phyloP scores from a whole-genome alignment of 2,888 invertebrate genomes.

The Phytoseiulus persimilis region DNA sequence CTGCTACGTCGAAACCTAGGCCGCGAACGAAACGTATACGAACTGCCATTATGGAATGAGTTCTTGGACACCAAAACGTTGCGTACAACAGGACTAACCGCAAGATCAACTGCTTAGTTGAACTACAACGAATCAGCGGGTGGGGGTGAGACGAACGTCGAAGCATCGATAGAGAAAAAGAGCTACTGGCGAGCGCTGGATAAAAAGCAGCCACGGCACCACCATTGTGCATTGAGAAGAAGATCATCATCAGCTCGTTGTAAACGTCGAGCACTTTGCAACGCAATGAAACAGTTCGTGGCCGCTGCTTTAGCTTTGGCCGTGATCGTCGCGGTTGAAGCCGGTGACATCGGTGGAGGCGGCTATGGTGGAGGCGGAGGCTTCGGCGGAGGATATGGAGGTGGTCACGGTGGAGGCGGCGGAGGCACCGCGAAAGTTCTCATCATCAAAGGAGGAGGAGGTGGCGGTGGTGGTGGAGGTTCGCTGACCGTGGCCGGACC shows the following conservation, averaged over 20 bases:
- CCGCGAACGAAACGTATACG: too few relatives aligned
- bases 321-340: not conserved
- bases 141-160: not conserved
- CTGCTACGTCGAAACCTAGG: too few relatives aligned
- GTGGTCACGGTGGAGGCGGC: not conserved
- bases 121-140: not conserved
- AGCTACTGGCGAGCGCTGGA: not conserved
- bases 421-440: not conserved
- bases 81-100: too few relatives aligned
- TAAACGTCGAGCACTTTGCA: not conserved
- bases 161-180: not conserved
- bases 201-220: not conserved
- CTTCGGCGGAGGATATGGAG: not conserved
- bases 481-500: constrained; percentile 11
- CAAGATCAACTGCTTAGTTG: not conserved
- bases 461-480: not conserved
- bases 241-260: not conserved
- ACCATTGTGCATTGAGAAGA: not conserved
- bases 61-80: too few relatives aligned
- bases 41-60: too few relatives aligned
- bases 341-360: constrained; percentile 6
- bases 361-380: not conserved
- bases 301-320: not conserved
- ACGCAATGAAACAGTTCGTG: not conserved
- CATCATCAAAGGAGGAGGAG: constrained; percentile 5